Conservation (phyloP, 2,797 vertebrate genomes). For the Geotria australis region DNA sequence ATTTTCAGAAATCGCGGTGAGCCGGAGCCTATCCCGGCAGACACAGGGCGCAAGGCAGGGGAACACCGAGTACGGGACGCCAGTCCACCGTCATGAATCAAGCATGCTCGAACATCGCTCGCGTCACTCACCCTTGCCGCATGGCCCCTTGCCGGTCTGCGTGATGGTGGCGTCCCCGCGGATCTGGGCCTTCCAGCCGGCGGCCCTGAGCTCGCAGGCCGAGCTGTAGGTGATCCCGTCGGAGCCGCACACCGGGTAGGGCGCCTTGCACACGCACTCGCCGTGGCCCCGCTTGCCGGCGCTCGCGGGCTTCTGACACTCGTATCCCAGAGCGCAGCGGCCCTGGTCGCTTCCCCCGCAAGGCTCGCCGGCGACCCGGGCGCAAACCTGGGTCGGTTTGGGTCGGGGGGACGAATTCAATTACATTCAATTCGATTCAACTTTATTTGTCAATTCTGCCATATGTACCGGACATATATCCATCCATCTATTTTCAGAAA, state of each 20-base stretch:
- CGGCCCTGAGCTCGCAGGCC: background rate
- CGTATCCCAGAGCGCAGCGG: background rate
- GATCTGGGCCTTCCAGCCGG: background rate
- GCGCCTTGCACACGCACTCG: background rate
- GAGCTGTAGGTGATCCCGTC: background rate
- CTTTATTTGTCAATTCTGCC: too few species aligned
- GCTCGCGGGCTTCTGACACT: background rate
- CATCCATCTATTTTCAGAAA: too few species aligned
- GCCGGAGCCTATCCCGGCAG: too few species aligned
- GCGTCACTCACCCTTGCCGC: conserved; percentile 1
- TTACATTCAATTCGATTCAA: too few species aligned
- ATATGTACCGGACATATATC: too few species aligned
- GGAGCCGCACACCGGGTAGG: conserved; percentile 1
- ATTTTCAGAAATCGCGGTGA: too few species aligned
- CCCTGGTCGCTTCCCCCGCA: background rate
- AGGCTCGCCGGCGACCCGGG: background rate
- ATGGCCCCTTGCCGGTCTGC: background rate
- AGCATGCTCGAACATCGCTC: too few species aligned
- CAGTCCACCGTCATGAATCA: too few species aligned
- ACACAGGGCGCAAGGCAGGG: too few species aligned
- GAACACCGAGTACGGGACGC: too few species aligned
- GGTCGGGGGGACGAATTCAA: too few species aligned
- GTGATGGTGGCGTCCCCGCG: background rate
- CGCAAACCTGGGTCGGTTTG: background rate
- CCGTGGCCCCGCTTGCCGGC: background rate